A percentile compares a stretch with the other conserved stretches of the same genome.
phyloP scores from a whole-genome alignment of 2,797 vertebrate genomes.

The Buphagus erythrorhynchus region DNA sequence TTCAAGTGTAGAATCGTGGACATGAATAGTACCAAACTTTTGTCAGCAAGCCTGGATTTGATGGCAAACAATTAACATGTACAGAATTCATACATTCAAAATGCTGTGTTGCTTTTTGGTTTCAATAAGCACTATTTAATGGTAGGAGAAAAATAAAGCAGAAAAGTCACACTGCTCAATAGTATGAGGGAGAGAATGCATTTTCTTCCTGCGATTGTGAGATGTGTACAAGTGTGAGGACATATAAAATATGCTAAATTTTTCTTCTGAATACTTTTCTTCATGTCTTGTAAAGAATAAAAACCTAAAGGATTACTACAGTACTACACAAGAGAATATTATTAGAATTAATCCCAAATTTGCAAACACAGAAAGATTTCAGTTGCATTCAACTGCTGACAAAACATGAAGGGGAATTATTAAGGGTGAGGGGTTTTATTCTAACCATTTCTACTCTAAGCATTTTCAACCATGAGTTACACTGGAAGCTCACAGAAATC shows the following conservation, averaged over 20 bases:
- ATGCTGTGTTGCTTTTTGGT: background rate
- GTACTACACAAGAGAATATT: background rate
- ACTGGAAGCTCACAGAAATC: background rate
- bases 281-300: background rate
- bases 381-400: background rate
- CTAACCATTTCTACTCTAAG: background rate
- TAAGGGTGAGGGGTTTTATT: fast-evolving
- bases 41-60: background rate
- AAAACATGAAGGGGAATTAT: background rate
- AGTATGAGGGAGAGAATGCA: background rate
- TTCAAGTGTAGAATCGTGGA: background rate
- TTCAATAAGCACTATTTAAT: background rate
- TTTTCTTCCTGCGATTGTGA: background rate
- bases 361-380: background rate
- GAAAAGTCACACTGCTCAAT: background rate
- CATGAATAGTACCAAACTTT: background rate
- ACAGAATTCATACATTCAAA: background rate
- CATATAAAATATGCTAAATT: background rate
- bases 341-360: background rate
- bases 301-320: background rate
- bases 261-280: background rate
- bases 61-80: background rate
- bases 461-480: background rate
- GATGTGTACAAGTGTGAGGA: background rate
- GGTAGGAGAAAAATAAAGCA: background rate